Conservation (phyloP, 2,113 vertebrate species). For the Sylvia atricapilla region DNA sequence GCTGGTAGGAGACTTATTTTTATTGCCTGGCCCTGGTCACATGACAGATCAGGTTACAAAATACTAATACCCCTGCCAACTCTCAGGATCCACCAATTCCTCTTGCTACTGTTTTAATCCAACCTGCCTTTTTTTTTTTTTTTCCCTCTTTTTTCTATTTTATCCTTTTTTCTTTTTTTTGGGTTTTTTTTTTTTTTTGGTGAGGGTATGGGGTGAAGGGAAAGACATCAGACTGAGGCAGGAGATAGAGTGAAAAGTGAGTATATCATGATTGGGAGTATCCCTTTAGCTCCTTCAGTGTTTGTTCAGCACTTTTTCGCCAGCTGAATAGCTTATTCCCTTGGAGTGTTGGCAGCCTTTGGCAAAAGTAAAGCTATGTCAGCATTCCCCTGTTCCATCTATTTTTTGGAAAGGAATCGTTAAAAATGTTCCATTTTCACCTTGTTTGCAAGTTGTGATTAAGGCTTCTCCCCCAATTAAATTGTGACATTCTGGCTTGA, state of each 20-base stretch:
- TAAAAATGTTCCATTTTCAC: slow-evolving; percentile 53
- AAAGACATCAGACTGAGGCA: background rate
- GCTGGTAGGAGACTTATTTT: slow-evolving; percentile 57
- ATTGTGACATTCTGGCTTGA: slow-evolving; percentile 38
- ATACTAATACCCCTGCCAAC: slow-evolving; percentile 39
- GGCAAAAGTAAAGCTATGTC: slow-evolving; percentile 63
- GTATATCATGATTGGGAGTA: slow-evolving; percentile 50
- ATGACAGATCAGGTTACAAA: slow-evolving; percentile 55
- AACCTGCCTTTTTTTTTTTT: background rate
- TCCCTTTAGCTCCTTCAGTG: slow-evolving; percentile 55
- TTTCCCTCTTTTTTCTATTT: background rate
- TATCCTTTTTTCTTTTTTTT: accelerated
- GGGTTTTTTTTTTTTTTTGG: background rate
- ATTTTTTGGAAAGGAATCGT: slow-evolving; percentile 37
- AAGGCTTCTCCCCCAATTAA: slow-evolving; percentile 31
- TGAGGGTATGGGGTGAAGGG: background rate
- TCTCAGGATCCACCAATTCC: slow-evolving; percentile 38
- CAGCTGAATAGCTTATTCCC: slow-evolving; percentile 60
- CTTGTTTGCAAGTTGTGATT: slow-evolving; percentile 52
- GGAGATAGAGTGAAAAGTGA: slow-evolving; percentile 5
- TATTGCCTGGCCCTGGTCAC: slow-evolving; percentile 43
- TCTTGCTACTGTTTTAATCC: slow-evolving; percentile 59
- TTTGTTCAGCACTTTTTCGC: slow-evolving; percentile 64
- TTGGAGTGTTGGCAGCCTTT: slow-evolving; percentile 55
- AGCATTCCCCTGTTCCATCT: slow-evolving; percentile 55